Evolutionary conservation across 64 coral and sea anemone genomes (phyloP), one percentile per base, ranked within the genome.

Genomic region (Platygyra sinensis): DNA sequence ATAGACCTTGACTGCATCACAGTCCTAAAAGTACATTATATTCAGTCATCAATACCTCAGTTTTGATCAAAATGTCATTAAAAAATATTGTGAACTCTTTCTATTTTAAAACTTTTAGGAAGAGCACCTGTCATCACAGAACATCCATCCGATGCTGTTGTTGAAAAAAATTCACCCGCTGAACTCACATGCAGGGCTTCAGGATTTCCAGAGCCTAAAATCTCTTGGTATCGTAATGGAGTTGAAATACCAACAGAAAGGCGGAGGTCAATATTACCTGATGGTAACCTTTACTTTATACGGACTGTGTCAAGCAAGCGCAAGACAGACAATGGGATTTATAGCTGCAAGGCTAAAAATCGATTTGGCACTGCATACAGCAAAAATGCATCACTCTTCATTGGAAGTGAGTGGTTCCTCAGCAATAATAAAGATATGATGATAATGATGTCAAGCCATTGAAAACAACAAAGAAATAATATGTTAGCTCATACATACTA

Each of bases 191-290:
- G 96, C 49, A 79, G 51, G 19, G 90, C 62, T 7, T 93, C 75
- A 46, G 96, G 93, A 22, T 65, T 72, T 30, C 90, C 93, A 62
- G 90, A 60, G 6, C 80, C 93, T 14, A 82, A 8, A 19, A 93
- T 95, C 29, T n/a, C 90, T 32, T 98, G 96, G 96, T 80, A 90
- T 54, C 87, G 89, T 20, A 85, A 98, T 94, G 87, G 93, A 28
- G 55, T 88, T n/a, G 32, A 24, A 32, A 71, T 98, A 60, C 80
- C 89, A 8, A 87, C 73, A 75, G 86, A 88, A 42, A 29, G 81
- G 8, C 87, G 90, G 8, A 88, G 93, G 31, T 76, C 28, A n/a
- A 67, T 79, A n/a, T 54, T 95, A 76, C 87, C 82, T n/a, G 25
- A 38, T 61, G 96, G 96, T 86, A 73, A 82, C 52, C 61, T 98